Base-by-base conservation (phyloP, 1,140 invertebrate genomes). In the Drosophila obscura region DNA sequence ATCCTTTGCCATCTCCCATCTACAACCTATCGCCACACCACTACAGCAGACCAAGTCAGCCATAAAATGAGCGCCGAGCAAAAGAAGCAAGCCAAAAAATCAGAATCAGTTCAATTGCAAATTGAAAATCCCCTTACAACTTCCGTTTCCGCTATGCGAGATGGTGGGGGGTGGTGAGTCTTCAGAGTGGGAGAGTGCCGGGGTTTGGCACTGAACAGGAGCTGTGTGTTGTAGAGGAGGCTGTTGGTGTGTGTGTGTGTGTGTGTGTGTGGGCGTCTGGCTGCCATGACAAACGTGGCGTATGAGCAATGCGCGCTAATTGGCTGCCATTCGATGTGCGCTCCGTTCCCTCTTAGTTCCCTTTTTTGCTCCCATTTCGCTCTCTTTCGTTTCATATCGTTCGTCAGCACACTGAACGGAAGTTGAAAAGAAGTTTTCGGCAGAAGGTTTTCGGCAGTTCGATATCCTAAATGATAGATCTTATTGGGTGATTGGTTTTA, bases 51-150 rank as follows among this genome's bases (percentile, higher is more conserved):
- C 78, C 78, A 87, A 87, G 61, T 81, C 83, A 87, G 83, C 83
- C 83, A 88, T 87, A 87, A 88, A 88, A 87, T 88, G 79, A 87
- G 83, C 83, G 72, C 75, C 74, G 67, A 56, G 64, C 71, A 73
- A 73, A 72, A 80, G 73, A 63, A 66, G 69, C 77, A 88, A 89
- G 79, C 83, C 83, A 88, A 88, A 88, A 69, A 74, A 74, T 74
- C 71, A 74, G 72, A 88, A 88, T 88, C 83, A 88, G 83, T 87
- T 87, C 83, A 83, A 88, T 88, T 88, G 83, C 83, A 88, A 88
- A 88, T 88, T 88, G 83, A 88, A 88, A 88, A 88, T 88, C 83
- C 83, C 84, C 83, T 88, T 88, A 88, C 83, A 88, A 88, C 83
- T 88, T 88, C 83, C 83, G 83, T 77, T 88, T 88, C 83, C 83